Conservation (phyloP, 2,888 invertebrate genomes). For the Pegoplata infirma region DNA sequence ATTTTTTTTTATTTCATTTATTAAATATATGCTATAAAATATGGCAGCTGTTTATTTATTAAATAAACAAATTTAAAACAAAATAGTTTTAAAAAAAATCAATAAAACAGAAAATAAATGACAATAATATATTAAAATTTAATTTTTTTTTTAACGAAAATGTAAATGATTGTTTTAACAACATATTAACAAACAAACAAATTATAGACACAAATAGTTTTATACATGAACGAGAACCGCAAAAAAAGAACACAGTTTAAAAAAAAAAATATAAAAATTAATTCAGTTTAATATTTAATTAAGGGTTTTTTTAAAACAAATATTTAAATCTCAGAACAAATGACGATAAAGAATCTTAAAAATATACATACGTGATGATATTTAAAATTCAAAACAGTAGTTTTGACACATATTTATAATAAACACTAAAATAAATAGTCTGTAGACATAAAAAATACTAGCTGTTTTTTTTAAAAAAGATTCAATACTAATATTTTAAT, state of each 20-base stretch:
- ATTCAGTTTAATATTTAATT: constrained; percentile 23
- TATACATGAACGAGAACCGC: background rate
- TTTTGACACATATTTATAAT: background rate
- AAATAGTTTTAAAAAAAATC: background rate
- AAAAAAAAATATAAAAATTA: constrained; percentile 16
- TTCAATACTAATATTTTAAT: too few species aligned
- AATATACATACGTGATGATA: constrained; percentile 43
- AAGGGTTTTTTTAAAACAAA: constrained; percentile 13
- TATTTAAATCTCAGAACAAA: constrained; percentile 1
- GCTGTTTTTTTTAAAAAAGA: too few species aligned
- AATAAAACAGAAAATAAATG: background rate
- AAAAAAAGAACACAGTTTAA: background rate
- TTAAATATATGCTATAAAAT: constrained; percentile 13
- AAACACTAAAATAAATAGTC: too few species aligned
- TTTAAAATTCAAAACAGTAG: constrained; percentile 5
- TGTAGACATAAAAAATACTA: too few species aligned
- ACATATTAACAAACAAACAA: constrained; percentile 1
- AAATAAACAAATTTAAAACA: constrained; percentile 9
- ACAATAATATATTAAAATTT: background rate
- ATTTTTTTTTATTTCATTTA: too few species aligned
- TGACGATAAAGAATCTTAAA: background rate
- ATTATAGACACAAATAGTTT: background rate
- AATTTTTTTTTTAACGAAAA: background rate
- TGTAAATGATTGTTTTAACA: constrained; percentile 5
- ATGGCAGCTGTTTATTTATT: constrained; percentile 19